Base-by-base conservation (phyloP, 2,888 invertebrate species). In the Pelosia muscerda region DNA sequence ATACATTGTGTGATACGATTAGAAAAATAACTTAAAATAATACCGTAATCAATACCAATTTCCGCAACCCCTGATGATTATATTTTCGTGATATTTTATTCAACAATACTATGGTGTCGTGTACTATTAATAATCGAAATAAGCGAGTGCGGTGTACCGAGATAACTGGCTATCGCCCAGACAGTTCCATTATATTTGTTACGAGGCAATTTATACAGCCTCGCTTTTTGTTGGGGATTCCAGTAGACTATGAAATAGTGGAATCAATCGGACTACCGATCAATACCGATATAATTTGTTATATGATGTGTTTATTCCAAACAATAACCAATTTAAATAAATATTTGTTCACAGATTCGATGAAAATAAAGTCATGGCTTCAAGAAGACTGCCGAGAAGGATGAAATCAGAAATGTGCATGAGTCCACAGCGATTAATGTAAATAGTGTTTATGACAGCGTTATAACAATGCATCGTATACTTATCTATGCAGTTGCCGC, bases 221-320 rank as follows among this genome's bases (percentile, higher is more conserved):
- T 74, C 77, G 84, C 84, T 88, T 92, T 90, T 92, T 89, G 84
- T 86, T 81, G 80, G 79, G 78, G 70, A 79, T 81, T 81, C 84
- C 86, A 86, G 87, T 88, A 87, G 88, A 85, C 88, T 88, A 87
- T 88, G 87, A 88, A 49, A 88, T 83, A 85, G 85, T 76, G 76
- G 77, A 89, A 90, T 90, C 85, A 86, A 88, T 89, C 87, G 71
- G 71, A 69, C 78, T 80, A 75, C 75, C 78, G 78, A 74, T 81
- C 75, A 78, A 78, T 77, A 76, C 68, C 76, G 71, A 83, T 82
- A 81, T 71, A 83, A 86, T 78, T 76, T 80, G 71, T 78, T 55
- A 58, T 54, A 75, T 71, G 69, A 80, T 77, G 73, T 68, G 65
- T 82, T 78, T 75, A 76, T 78, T 72, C 61, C 72, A 71, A 56